A percentile compares a stretch with the other conserved stretches of the same genome.
These are phyloP conservation scores for Sarcophaga bullata DNA, from an alignment of 1,140 invertebrate species.

Conservation along the genomic window DNA sequence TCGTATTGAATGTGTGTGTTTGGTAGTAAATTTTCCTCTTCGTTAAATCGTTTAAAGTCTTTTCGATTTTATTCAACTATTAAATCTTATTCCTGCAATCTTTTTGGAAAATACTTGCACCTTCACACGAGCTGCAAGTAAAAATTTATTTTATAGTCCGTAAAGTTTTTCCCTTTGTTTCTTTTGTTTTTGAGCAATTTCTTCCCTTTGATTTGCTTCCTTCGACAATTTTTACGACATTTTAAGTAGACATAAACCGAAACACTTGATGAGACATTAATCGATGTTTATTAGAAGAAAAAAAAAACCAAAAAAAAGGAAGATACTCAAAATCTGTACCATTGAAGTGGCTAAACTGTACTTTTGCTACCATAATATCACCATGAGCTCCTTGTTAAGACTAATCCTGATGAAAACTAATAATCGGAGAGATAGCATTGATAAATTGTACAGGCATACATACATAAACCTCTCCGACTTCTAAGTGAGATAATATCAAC, in stretches of 20 bases:
- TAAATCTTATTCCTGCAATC: constrained; percentile 1
- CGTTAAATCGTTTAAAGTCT: background rate
- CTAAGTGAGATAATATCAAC: too few species aligned
- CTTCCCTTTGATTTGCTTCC: too few species aligned
- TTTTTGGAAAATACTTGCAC: background rate
- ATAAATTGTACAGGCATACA: too few species aligned
- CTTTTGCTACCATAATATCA: too few species aligned
- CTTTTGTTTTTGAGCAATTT: background rate
- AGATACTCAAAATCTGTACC: too few species aligned
- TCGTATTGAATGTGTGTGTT: background rate
- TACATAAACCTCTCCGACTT: too few species aligned
- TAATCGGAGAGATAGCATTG: too few species aligned
- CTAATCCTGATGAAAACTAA: too few species aligned
- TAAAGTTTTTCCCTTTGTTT: constrained; percentile 1
- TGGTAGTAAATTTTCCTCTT: constrained; percentile 3
- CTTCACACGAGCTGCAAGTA: background rate
- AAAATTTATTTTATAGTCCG: constrained; percentile 7
- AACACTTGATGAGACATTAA: constrained; percentile 46
- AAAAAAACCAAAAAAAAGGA: too few species aligned
- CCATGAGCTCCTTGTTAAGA: too few species aligned
- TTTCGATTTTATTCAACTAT: background rate
- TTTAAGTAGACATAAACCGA: constrained; percentile 45
- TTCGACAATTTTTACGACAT: background rate
- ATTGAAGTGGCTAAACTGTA: too few species aligned
- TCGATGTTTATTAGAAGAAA: constrained; percentile 36